A percentile compares a stretch with the other conserved stretches of the same genome.
phyloP scores from a whole-genome alignment of 2,113 vertebrate species.

The Corythornis vintsioides region DNA sequence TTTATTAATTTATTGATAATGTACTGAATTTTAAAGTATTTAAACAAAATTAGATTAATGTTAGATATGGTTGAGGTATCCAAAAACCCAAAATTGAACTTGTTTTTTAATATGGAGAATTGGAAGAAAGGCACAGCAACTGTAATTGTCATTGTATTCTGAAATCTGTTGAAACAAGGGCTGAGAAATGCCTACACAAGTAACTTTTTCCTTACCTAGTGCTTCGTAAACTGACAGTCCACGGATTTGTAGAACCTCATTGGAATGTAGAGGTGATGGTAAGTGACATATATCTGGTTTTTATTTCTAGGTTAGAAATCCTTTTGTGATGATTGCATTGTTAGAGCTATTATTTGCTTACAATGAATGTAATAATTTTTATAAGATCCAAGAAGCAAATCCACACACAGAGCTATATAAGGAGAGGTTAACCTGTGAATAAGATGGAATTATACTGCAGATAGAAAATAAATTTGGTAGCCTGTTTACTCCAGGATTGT shows the following conservation, averaged over 20 bases:
- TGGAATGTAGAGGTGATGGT: constrained; percentile 94
- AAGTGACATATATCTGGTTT: constrained; percentile 64
- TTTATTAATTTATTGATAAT: neutral
- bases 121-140: neutral
- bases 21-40: neutral
- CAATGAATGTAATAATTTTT: too few relatives aligned
- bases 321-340: neutral
- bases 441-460: too few relatives aligned
- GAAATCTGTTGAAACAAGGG: neutral
- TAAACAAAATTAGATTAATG: neutral
- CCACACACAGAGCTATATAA: too few relatives aligned
- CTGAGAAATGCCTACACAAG: neutral
- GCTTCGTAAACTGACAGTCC: constrained; percentile 93
- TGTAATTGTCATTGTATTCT: neutral
- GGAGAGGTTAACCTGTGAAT: too few relatives aligned
- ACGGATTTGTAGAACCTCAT: constrained; percentile 93
- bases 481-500: too few relatives aligned
- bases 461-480: too few relatives aligned
- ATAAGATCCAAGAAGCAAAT: too few relatives aligned
- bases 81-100: neutral
- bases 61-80: neutral
- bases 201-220: constrained; percentile 75
- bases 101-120: neutral
- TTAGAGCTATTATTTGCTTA: neutral
- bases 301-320: neutral